phyloP scores from a whole-genome alignment of 1,140 invertebrate species.

The Drosophila simulans region DNA sequence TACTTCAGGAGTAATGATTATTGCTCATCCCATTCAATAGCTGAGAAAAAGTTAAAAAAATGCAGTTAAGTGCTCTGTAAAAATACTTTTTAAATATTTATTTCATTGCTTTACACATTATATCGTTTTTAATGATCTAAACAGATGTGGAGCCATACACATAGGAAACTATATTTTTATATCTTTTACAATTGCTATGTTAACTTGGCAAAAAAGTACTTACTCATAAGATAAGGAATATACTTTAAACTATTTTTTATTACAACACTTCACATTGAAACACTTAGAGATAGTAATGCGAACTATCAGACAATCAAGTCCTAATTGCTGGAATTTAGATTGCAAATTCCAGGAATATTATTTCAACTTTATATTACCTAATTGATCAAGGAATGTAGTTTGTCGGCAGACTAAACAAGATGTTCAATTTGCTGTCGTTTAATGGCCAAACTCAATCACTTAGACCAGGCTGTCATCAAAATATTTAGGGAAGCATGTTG shows the following conservation, averaged over 20 bases:
- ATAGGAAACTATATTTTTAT: background rate
- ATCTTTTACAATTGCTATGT: background rate
- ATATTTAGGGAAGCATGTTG: conserved; percentile 40
- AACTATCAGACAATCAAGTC: background rate
- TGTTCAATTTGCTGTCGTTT: background rate
- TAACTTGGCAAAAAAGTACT: background rate
- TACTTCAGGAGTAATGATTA: background rate
- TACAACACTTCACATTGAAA: too few relatives aligned
- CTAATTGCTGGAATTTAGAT: conserved; percentile 10
- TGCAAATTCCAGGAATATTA: background rate
- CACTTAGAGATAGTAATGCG: background rate
- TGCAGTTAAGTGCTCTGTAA: background rate
- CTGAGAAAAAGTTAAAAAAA: background rate
- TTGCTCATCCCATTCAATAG: background rate
- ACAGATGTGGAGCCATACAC: background rate
- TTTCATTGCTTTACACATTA: background rate
- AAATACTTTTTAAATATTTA: background rate
- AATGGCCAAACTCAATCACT: conserved; percentile 18
- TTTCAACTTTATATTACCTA: background rate
- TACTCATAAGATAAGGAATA: background rate
- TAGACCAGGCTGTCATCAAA: conserved; percentile 28
- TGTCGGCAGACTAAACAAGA: background rate
- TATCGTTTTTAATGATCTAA: background rate
- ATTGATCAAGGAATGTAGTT: background rate
- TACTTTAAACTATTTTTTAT: background rate